Conservation (phyloP, 2,888 invertebrate species). For the Diploptera punctata region DNA sequence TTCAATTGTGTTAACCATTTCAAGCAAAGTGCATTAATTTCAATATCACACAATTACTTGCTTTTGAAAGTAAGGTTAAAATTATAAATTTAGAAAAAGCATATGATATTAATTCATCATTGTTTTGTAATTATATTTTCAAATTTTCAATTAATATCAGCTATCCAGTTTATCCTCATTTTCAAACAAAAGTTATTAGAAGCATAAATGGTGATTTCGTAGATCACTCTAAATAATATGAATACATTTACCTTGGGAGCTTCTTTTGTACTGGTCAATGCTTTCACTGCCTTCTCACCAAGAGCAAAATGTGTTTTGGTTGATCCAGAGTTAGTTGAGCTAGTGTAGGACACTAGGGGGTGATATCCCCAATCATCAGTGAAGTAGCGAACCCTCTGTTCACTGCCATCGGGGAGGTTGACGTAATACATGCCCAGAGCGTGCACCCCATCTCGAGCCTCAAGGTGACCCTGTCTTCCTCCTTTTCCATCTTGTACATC, state of each 20-base stretch:
- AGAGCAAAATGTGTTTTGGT: conserved; percentile 62
- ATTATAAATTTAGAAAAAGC: too few relatives aligned
- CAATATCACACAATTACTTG: too few relatives aligned
- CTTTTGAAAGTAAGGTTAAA: too few relatives aligned
- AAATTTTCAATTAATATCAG: too few relatives aligned
- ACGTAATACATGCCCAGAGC: conserved; percentile 57
- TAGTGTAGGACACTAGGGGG: conserved; percentile 64
- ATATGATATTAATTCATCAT: too few relatives aligned
- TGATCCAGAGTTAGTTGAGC: conserved; percentile 58
- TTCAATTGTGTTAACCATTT: too few relatives aligned
- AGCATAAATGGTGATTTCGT: too few relatives aligned
- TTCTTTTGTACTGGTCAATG: conserved; percentile 47
- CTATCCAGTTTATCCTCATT: too few relatives aligned
- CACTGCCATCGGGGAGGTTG: conserved; percentile 48
- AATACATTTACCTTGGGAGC: neutral
- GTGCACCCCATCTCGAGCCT: conserved; percentile 56
- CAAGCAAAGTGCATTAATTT: too few relatives aligned
- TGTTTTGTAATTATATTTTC: too few relatives aligned
- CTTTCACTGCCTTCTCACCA: conserved; percentile 63
- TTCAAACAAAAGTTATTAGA: too few relatives aligned
- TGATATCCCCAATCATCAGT: conserved; percentile 71
- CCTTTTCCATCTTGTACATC: conserved; percentile 55
- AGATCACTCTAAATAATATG: too few relatives aligned
- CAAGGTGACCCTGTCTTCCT: conserved; percentile 55
- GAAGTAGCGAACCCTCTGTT: conserved; percentile 64